Percentiles rank a stretch among this genome's conserved stretches.
phyloP scores from a whole-genome alignment of 2,888 invertebrate species.

The Aleiodes testaceus region DNA sequence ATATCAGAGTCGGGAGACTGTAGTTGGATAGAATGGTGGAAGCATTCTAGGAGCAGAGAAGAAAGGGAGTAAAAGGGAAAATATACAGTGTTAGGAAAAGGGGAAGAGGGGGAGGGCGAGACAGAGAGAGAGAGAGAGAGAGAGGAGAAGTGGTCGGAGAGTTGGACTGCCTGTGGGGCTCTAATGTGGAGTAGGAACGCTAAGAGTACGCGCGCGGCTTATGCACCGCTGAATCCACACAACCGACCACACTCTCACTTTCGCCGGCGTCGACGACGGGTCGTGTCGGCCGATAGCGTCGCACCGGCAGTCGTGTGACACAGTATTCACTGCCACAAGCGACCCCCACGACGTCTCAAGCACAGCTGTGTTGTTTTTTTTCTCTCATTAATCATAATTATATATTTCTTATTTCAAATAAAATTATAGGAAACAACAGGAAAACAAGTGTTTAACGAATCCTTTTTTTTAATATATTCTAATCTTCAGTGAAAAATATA shows the following conservation, averaged over 20 bases:
- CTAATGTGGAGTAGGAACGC: slow-evolving; percentile 38
- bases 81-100: background rate
- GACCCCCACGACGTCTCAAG: slow-evolving; percentile 36
- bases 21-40: background rate
- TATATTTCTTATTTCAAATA: background rate
- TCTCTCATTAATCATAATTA: background rate
- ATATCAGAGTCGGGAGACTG: background rate
- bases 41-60: background rate
- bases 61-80: slow-evolving; percentile 1
- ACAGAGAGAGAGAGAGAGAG: background rate
- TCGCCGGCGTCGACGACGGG: slow-evolving; percentile 69
- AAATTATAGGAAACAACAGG: too few relatives aligned
- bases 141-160: slow-evolving; percentile 37
- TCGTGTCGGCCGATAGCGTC: slow-evolving; percentile 59
- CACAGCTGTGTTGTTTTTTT: slow-evolving; percentile 38
- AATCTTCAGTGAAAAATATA: slow-evolving; percentile 2
- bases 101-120: background rate
- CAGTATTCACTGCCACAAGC: slow-evolving; percentile 36
- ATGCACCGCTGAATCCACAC: slow-evolving; percentile 64
- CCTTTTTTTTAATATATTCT: background rate
- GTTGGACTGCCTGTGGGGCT: slow-evolving; percentile 26
- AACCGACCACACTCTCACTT: slow-evolving; percentile 69
- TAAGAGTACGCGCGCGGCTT: slow-evolving; percentile 48
- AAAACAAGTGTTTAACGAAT: background rate
- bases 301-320: slow-evolving; percentile 49